Percentiles rank a stretch among this genome's conserved stretches.
These are phyloP conservation scores for Cotesia congregata DNA, from an alignment of 2,888 invertebrate species.

Conservation along the genomic window DNA sequence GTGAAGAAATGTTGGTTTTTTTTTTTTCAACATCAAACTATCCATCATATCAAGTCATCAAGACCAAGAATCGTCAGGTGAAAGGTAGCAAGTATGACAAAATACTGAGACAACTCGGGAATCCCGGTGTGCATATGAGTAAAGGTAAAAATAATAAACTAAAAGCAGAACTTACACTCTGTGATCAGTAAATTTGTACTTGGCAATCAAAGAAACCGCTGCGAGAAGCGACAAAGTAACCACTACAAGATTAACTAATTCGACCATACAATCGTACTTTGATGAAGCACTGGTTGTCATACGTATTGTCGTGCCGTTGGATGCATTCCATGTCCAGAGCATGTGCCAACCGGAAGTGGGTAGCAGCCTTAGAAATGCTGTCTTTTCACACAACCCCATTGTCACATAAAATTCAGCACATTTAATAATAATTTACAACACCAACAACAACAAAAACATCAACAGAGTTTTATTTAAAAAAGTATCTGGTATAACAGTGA, in stretches of 20 bases:
- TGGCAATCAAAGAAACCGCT: conserved; percentile 45
- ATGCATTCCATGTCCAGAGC: conserved; percentile 51
- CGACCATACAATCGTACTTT: conserved; percentile 52
- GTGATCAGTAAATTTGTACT: conserved; percentile 46
- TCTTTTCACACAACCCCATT: conserved; percentile 46
- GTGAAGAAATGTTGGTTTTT: no score
- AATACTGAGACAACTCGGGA: background rate
- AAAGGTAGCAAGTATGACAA: background rate
- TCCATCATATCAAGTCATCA: no score
- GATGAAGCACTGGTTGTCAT: conserved; percentile 47
- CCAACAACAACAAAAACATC: background rate
- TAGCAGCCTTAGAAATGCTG: conserved; percentile 50
- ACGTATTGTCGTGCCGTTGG: conserved; percentile 53
- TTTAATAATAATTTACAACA: background rate
- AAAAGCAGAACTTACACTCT: conserved; percentile 47
- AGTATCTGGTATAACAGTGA: background rate
- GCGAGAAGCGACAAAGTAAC: conserved; percentile 45
- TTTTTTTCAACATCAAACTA: no score
- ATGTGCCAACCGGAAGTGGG: conserved; percentile 50
- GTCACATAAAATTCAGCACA: conserved; percentile 5
- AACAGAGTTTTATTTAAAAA: background rate
- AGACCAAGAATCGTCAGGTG: background rate
- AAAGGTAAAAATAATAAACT: background rate
- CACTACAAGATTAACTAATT: conserved; percentile 51
- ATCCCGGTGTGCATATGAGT: background rate